These are phyloP conservation scores for Agriopis leucophaearia DNA, from an alignment of 2,888 invertebrate genomes.

Conservation along the genomic window DNA sequence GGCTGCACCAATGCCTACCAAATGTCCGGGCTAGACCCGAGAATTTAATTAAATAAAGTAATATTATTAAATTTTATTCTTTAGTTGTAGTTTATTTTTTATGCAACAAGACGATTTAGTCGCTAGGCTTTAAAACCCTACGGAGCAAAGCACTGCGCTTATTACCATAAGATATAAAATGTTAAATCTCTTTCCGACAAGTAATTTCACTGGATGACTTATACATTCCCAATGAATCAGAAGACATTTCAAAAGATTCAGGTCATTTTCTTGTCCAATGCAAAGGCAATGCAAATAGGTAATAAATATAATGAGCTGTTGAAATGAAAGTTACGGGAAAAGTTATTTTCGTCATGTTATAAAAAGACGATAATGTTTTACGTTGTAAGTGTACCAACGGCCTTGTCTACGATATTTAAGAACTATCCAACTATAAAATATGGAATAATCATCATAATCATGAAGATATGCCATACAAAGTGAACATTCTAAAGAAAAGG, in stretches of 20 bases:
- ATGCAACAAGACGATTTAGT: too few species aligned
- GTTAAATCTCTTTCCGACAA: too few species aligned
- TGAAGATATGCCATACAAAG: neutral
- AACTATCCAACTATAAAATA: conserved; percentile 38
- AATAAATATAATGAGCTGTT: conserved; percentile 20
- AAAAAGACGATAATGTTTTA: conserved; percentile 40
- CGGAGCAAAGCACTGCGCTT: too few species aligned
- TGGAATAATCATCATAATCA: conserved; percentile 1
- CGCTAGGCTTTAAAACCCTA: too few species aligned
- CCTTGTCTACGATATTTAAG: conserved; percentile 46
- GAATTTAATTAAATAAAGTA: too few species aligned
- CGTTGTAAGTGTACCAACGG: conserved; percentile 36
- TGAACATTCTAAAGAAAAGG: neutral
- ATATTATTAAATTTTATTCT: too few species aligned
- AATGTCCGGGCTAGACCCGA: too few species aligned
- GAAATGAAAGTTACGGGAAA: conserved; percentile 27
- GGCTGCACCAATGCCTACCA: too few species aligned
- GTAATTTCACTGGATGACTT: neutral
- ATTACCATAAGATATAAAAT: too few species aligned
- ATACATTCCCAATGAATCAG: neutral
- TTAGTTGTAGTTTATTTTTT: too few species aligned
- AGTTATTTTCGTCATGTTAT: conserved; percentile 47
- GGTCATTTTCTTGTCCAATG: neutral
- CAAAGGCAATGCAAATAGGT: conserved; percentile 15
- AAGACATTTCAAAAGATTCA: conserved; percentile 4